Evolutionary conservation across 1,140 invertebrate species (phyloP).

Genomic region (Steinernema feltiae): DNA sequence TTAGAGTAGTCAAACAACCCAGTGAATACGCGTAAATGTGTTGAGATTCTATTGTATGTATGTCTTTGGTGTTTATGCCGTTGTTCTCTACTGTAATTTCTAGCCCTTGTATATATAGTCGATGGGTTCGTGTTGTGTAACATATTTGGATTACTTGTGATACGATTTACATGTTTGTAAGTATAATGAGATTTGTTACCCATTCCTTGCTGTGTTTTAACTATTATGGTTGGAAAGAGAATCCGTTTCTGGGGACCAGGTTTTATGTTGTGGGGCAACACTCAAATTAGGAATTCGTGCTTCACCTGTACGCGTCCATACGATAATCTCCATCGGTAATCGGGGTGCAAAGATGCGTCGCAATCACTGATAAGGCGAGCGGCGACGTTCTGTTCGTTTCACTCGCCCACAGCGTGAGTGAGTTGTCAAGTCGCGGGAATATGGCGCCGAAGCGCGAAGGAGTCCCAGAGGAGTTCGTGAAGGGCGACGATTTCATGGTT

Average conservation of each 20-base stretch:
- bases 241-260: neutral
- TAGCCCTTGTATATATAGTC: neutral
- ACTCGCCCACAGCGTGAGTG: no score
- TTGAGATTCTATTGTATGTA: neutral
- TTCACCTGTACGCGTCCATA: no score
- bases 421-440: no score
- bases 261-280: no score
- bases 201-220: neutral
- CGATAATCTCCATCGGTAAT: no score
- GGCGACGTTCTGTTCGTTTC: no score
- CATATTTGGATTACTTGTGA: slow-evolving; percentile 5
- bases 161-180: slow-evolving; percentile 8
- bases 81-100: neutral
- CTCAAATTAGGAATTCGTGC: no score
- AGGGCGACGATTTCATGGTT: neutral
- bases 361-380: no score
- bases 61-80: no score
- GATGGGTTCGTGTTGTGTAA: neutral
- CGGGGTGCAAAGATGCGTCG: no score
- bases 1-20: neutral
- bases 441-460: neutral
- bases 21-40: neutral
- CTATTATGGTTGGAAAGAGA: neutral
- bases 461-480: neutral
- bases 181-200: neutral